A percentile compares a stretch with the other conserved stretches of the same genome.
Conservation (phyloP, 2,113 vertebrate genomes). For the Accipiter cooperii region DNA sequence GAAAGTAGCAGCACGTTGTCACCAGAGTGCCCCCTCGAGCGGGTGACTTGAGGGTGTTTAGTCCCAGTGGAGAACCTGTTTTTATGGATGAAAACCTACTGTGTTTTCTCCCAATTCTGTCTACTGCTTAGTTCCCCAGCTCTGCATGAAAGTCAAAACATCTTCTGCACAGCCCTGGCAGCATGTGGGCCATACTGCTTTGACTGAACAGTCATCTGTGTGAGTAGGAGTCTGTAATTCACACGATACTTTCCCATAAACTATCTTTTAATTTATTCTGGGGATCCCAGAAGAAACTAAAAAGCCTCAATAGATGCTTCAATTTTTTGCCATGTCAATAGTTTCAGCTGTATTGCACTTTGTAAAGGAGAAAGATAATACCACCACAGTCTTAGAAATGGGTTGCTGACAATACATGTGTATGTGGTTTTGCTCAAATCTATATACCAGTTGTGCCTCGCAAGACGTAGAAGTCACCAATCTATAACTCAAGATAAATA, state of each 20-base stretch:
- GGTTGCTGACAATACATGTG: neutral
- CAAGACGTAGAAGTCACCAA: neutral
- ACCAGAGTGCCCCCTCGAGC: neutral
- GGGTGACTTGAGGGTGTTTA: neutral
- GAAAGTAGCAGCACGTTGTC: neutral
- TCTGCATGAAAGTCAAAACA: neutral
- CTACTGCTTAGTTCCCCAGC: neutral
- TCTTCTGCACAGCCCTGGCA: neutral
- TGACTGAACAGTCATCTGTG: neutral
- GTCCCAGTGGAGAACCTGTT: neutral
- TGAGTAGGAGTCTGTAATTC: neutral
- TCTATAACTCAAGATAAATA: neutral
- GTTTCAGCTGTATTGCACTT: neutral
- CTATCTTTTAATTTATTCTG: neutral
- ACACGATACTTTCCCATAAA: neutral
- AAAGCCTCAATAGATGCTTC: neutral
- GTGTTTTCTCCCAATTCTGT: neutral
- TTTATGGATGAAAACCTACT: neutral
- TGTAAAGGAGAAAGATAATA: neutral
- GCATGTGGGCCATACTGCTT: neutral
- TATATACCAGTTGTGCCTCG: neutral
- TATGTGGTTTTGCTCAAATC: neutral
- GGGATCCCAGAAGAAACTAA: neutral
- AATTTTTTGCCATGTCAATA: neutral
- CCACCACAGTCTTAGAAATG: neutral